Evolutionary conservation across 2,797 vertebrate genomes (phyloP).

Genomic region (Brachymystax lenok): DNA sequence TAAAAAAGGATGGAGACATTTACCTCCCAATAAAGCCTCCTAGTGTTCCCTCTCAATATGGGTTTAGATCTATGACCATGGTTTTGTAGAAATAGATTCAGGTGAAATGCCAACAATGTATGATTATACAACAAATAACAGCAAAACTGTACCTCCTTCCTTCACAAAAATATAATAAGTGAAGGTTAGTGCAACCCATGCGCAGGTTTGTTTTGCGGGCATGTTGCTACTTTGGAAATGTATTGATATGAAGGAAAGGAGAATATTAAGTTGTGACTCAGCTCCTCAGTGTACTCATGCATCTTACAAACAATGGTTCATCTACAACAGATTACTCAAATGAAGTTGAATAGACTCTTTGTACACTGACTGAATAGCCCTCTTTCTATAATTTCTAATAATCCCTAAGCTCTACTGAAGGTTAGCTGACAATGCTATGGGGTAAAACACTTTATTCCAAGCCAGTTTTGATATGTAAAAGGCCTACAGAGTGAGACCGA

Average conservation of each 20-base stretch:
- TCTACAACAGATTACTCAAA: constrained; percentile 5
- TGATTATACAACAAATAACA: background rate
- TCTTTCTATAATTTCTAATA: background rate
- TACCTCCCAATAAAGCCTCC: background rate
- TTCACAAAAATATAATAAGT: background rate
- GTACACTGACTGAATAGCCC: background rate
- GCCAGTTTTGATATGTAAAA: background rate
- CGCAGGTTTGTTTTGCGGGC: background rate
- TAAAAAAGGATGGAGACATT: background rate
- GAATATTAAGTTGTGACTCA: background rate
- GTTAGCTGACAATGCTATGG: too few relatives aligned
- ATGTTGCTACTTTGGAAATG: background rate
- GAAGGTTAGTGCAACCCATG: background rate
- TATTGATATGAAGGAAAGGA: background rate
- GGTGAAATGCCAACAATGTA: background rate
- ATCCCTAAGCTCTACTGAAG: background rate
- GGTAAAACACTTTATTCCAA: background rate
- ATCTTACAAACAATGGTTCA: background rate
- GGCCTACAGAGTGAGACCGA: constrained; percentile 9
- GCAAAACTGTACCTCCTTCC: background rate
- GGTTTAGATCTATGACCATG: background rate
- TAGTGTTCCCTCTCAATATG: background rate
- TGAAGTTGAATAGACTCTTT: background rate
- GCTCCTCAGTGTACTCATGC: background rate
- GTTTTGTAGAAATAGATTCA: background rate